These are phyloP conservation scores for Eupithecia vulgata DNA, from an alignment of 2,888 invertebrate genomes.

Conservation along the genomic window DNA sequence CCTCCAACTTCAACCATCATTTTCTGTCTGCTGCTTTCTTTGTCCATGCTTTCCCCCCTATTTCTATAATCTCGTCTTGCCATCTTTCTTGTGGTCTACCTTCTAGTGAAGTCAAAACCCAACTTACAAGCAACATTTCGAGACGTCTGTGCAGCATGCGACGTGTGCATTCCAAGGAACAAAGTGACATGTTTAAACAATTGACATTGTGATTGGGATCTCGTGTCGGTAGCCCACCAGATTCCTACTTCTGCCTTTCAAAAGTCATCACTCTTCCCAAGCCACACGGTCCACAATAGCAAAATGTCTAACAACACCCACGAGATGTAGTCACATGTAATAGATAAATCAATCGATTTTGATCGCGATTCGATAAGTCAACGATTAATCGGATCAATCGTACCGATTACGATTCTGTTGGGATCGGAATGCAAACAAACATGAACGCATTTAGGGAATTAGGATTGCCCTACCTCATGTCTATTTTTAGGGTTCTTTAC, in stretches of 20 bases:
- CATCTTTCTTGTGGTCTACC: too few relatives aligned
- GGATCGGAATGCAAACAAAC: neutral
- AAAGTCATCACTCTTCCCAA: neutral
- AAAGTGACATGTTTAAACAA: neutral
- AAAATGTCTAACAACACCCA: neutral
- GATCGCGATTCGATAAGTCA: neutral
- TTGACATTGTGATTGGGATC: neutral
- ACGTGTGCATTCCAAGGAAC: neutral
- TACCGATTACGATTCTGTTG: neutral
- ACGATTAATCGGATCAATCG: constrained; percentile 1
- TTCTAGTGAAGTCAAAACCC: too few relatives aligned
- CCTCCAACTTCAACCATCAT: too few relatives aligned
- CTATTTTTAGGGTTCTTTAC: neutral
- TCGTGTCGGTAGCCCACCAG: neutral
- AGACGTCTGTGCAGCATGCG: neutral
- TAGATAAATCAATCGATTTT: constrained; percentile 5
- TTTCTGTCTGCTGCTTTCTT: too few relatives aligned
- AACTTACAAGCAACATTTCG: too few relatives aligned
- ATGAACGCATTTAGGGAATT: neutral
- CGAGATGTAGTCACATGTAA: neutral
- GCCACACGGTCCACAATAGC: neutral
- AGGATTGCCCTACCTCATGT: neutral
- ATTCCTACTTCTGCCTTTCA: neutral
- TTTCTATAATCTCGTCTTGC: too few relatives aligned
- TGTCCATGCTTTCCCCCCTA: too few relatives aligned